Base-by-base conservation (phyloP, 2,113 vertebrate species). In the Lampris incognitus region DNA sequence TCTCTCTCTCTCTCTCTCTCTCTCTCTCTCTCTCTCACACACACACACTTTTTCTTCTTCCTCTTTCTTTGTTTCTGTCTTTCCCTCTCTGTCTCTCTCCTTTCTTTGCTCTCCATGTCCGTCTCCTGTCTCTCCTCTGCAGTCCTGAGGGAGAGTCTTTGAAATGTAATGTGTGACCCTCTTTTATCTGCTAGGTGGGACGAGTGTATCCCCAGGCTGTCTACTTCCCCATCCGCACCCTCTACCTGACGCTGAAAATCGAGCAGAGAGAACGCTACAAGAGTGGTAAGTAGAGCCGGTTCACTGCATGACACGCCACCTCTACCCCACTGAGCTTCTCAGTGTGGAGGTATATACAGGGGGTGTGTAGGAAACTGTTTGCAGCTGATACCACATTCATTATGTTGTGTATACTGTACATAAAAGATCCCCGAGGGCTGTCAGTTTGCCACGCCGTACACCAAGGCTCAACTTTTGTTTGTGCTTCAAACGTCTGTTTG, bases 201-300 rank as follows among this genome's bases (percentile, higher is more conserved):
- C 95, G 98, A 65, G 98, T 99, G 66, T 99, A 98, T 71, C 98
- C 98, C 50, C 98, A 99, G 63, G 98, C 98, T 0, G 98, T 99
- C 69, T 99, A 99, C 93, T 99, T 99, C 81, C 98, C 98, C 9
- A 99, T 99, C 89, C 95, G 98, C 72, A 99, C 98, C 55, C 95
- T 99, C n/a, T 99, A 99, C 89, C 91, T 99, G 93, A 99, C 98
- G 2, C 89, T 99, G 91, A 99, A 99, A 93, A 99, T 99, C 11
- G 98, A 99, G 59, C 98, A 99, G 81, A 94, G 98, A 39, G 98
- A 99, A 69, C 98, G 98, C 90, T 99, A 99, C 94, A 99, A 99
- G 91, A 99, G 98, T 0, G 97, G 98, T 99, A 89, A 86, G 97
- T 90, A 85, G 83, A 90, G 70, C 84, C 49, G 11, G 38, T 60